A percentile compares a stretch with the other conserved stretches of the same genome.
Evolutionary conservation across 2,888 invertebrate species (phyloP).

Genomic region (Ernsta delagoae): DNA sequence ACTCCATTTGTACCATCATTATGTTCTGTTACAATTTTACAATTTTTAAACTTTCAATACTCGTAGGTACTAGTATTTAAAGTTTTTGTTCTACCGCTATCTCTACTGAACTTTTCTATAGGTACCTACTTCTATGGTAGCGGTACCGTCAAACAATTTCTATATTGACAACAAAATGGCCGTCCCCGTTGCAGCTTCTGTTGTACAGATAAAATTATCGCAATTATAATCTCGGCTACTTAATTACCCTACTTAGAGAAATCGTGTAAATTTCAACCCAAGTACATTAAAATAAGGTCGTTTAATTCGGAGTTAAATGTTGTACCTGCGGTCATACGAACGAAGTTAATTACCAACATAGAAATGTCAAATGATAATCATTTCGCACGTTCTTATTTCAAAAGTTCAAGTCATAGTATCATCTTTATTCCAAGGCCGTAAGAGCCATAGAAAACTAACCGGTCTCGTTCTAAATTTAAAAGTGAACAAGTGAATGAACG

Average conservation of each 20-base stretch:
- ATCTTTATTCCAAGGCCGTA: slow-evolving; percentile 35
- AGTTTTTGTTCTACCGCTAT: too few species aligned
- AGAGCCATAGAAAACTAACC: slow-evolving; percentile 31
- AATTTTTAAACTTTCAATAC: too few species aligned
- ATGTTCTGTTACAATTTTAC: too few species aligned
- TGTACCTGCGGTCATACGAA: slow-evolving; percentile 22
- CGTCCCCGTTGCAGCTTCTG: slow-evolving; percentile 11
- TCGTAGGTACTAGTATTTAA: too few species aligned
- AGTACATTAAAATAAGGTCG: neutral
- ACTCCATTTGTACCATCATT: too few species aligned
- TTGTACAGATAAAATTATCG: neutral
- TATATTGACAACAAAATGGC: slow-evolving; percentile 10
- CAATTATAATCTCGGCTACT: slow-evolving; percentile 6
- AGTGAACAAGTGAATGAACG: slow-evolving; percentile 25
- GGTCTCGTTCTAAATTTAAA: slow-evolving; percentile 38
- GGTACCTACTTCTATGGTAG: too few species aligned
- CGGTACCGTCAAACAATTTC: neutral
- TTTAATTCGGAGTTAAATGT: neutral
- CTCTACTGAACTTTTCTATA: too few species aligned
- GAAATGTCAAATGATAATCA: slow-evolving; percentile 62
- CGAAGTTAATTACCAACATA: slow-evolving; percentile 52
- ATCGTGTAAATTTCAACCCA: slow-evolving; percentile 5
- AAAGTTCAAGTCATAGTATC: slow-evolving; percentile 29
- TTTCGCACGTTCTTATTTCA: slow-evolving; percentile 66
- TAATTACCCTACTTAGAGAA: slow-evolving; percentile 11